Evolutionary conservation across 2,888 invertebrate species (phyloP).

Genomic region (Callimorpha dominula): DNA sequence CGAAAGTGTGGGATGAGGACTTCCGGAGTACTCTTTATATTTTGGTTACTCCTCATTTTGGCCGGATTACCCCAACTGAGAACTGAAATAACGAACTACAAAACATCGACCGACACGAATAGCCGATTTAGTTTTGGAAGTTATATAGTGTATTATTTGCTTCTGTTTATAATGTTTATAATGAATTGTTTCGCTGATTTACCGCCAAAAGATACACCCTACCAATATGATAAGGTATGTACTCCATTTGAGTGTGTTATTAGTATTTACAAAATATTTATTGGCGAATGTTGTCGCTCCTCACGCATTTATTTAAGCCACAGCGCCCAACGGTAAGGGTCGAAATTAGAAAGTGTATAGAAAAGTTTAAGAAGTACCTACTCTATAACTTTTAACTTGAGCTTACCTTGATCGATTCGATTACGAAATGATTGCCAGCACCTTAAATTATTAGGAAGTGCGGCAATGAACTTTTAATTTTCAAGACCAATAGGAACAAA

Average conservation of each 20-base stretch:
- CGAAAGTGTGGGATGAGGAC: slow-evolving; percentile 94
- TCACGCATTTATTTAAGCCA: neutral
- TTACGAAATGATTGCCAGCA: neutral
- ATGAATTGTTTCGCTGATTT: slow-evolving; percentile 93
- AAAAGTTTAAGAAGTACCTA: no score
- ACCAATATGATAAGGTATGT: slow-evolving; percentile 75
- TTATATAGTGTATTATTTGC: slow-evolving; percentile 92
- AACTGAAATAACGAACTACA: slow-evolving; percentile 82
- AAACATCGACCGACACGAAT: slow-evolving; percentile 77
- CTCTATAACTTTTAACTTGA: neutral
- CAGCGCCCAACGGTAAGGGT: no score
- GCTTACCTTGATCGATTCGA: neutral
- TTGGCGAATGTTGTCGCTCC: neutral
- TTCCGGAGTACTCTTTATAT: slow-evolving; percentile 95
- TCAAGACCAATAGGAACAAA: no score
- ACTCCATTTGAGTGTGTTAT: slow-evolving; percentile 28
- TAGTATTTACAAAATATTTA: neutral
- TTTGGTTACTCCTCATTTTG: slow-evolving; percentile 93
- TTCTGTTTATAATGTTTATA: slow-evolving; percentile 89
- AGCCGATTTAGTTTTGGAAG: slow-evolving; percentile 89
- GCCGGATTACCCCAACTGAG: slow-evolving; percentile 91
- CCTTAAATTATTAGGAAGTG: no score
- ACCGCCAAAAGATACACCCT: slow-evolving; percentile 89
- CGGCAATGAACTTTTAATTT: no score
- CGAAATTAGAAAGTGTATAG: neutral